phyloP scores from a whole-genome alignment of 2,888 invertebrate species.

The Hemistola chrysoprasaria region DNA sequence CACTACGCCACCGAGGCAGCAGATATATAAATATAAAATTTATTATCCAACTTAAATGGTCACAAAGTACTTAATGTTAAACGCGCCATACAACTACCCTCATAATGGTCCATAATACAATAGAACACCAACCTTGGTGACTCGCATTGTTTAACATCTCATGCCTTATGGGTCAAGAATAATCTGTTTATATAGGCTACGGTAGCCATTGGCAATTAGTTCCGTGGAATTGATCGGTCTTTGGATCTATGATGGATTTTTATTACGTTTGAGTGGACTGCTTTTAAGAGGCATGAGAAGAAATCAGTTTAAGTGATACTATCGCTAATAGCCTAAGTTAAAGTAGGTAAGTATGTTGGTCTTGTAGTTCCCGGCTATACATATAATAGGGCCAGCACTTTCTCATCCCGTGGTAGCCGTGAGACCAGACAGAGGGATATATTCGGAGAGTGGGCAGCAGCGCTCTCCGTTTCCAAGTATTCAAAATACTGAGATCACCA shows the following conservation, averaged over 20 bases:
- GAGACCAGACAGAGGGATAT: too few species aligned
- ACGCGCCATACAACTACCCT: conserved; percentile 31
- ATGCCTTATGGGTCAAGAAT: conserved; percentile 59
- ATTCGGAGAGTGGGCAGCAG: too few species aligned
- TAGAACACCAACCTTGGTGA: conserved; percentile 56
- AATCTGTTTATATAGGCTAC: conserved; percentile 33
- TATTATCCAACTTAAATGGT: conserved; percentile 32
- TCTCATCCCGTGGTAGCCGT: too few species aligned
- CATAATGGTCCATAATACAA: conserved; percentile 54
- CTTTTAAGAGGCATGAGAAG: not conserved
- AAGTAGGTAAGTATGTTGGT: too few species aligned
- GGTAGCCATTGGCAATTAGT: conserved; percentile 40
- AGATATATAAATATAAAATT: too few species aligned
- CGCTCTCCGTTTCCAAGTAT: too few species aligned
- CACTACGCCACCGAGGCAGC: too few species aligned
- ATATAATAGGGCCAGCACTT: too few species aligned
- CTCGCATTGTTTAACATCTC: conserved; percentile 65
- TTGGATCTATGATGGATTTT: conserved; percentile 3
- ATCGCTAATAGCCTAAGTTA: too few species aligned
- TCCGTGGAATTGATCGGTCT: conserved; percentile 10
- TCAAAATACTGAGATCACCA: too few species aligned
- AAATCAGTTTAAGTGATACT: not conserved
- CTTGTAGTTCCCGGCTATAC: too few species aligned
- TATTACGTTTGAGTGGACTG: conserved; percentile 11
- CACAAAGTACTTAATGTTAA: conserved; percentile 37